These are phyloP conservation scores for Seison nebaliae DNA, from an alignment of 1,140 invertebrate genomes.

Conservation along the genomic window DNA sequence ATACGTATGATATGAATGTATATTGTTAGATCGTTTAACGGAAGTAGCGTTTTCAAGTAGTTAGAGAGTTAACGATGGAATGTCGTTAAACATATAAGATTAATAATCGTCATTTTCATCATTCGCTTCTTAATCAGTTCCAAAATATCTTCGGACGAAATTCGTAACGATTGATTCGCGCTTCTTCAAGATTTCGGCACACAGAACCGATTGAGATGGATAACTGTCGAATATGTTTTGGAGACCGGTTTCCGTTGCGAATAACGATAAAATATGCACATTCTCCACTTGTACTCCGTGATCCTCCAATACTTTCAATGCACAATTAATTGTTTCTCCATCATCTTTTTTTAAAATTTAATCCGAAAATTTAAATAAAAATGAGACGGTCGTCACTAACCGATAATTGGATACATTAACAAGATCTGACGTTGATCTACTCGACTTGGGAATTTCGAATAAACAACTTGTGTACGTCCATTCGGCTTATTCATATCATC, in stretches of 20 bases:
- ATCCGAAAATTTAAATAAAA: neutral
- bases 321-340: conserved; percentile 73
- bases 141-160: conserved; percentile 12
- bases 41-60: too few species aligned
- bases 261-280: conserved; percentile 77
- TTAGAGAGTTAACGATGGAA: too few species aligned
- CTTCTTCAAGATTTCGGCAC: conserved; percentile 8
- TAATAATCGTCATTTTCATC: too few species aligned
- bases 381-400: conserved; percentile 30
- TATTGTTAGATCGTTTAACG: too few species aligned
- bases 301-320: conserved; percentile 66
- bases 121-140: conserved; percentile 5
- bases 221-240: conserved; percentile 1
- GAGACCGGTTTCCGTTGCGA: conserved; percentile 53
- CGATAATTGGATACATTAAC: conserved; percentile 96
- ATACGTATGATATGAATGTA: too few species aligned
- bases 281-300: conserved; percentile 69
- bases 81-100: too few species aligned
- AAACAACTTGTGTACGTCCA: conserved; percentile 82
- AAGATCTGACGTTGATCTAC: conserved; percentile 58
- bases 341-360: conserved; percentile 33
- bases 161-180: conserved; percentile 6
- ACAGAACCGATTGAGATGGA: conserved; percentile 3
- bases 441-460: conserved; percentile 86
- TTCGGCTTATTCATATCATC: conserved; percentile 77